phyloP scores from a whole-genome alignment of 2,888 invertebrate species.

The Epirrita christyi region DNA sequence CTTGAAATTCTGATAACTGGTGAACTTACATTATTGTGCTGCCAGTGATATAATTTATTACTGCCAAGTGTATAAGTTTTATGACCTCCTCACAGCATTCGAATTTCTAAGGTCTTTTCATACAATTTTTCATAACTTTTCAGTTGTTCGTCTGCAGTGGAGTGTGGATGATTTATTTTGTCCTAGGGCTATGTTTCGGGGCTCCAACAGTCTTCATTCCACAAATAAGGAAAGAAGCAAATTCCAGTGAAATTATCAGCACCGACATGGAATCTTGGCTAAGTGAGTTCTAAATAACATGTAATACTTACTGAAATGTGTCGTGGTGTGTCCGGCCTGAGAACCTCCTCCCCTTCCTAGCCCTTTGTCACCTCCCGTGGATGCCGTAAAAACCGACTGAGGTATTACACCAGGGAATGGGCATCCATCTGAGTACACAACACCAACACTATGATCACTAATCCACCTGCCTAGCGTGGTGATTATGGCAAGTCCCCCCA shows the following conservation, averaged over 20 bases:
- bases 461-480: too few species aligned
- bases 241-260: slow-evolving; percentile 45
- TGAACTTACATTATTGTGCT: slow-evolving; percentile 14
- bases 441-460: too few species aligned
- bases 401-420: too few species aligned
- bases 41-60: slow-evolving; percentile 24
- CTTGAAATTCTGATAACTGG: slow-evolving; percentile 1
- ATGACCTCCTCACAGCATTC: slow-evolving; percentile 12
- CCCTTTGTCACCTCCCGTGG: too few species aligned
- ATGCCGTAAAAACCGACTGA: too few species aligned
- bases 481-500: too few species aligned
- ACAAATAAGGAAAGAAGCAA: slow-evolving; percentile 51
- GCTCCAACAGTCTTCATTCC: slow-evolving; percentile 59
- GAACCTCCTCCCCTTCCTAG: too few species aligned
- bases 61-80: slow-evolving; percentile 26
- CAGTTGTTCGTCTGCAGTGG: slow-evolving; percentile 52
- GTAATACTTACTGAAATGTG: too few species aligned
- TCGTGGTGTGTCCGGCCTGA: too few species aligned
- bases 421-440: too few species aligned
- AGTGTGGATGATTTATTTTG: slow-evolving; percentile 49
- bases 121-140: slow-evolving; percentile 31
- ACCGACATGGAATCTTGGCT: slow-evolving; percentile 60
- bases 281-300: slow-evolving; percentile 43
- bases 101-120: slow-evolving; percentile 26
- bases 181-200: slow-evolving; percentile 53